Conservation (phyloP, 2,113 vertebrate genomes). For the Muntiacus muntjak region DNA sequence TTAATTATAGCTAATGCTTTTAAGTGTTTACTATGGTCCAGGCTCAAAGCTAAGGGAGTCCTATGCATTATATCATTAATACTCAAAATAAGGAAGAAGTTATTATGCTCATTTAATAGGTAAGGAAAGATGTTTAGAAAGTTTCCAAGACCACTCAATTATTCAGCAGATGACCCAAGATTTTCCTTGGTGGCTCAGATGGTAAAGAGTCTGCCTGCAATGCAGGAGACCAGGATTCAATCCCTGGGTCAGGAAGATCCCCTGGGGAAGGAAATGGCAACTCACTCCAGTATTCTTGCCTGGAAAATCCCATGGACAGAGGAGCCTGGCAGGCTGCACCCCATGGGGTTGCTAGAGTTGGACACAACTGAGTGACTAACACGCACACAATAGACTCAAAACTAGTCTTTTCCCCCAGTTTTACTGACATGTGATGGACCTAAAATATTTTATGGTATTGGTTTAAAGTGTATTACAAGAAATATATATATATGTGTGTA, state of each 20-base stretch:
- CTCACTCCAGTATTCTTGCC: background rate
- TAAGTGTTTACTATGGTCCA: background rate
- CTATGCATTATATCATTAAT: background rate
- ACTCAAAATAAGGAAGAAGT: background rate
- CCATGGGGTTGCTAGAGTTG: background rate
- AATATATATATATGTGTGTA: rapidly evolving
- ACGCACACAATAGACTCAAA: background rate
- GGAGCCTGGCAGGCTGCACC: background rate
- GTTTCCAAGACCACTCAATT: background rate
- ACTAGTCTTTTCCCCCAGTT: background rate
- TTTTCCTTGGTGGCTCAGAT: background rate
- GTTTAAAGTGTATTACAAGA: background rate
- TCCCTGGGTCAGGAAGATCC: background rate
- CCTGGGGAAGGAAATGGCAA: background rate
- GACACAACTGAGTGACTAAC: background rate
- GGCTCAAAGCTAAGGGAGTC: background rate
- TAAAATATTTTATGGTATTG: background rate
- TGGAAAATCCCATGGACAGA: background rate
- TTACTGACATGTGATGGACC: background rate
- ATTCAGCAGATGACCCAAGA: background rate
- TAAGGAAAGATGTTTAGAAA: background rate
- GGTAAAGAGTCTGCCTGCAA: background rate
- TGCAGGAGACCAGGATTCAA: background rate
- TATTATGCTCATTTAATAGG: background rate
- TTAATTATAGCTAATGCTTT: background rate